Conservation (phyloP, 92 coral and sea anemone species). For the Galaxea fascicularis region DNA sequence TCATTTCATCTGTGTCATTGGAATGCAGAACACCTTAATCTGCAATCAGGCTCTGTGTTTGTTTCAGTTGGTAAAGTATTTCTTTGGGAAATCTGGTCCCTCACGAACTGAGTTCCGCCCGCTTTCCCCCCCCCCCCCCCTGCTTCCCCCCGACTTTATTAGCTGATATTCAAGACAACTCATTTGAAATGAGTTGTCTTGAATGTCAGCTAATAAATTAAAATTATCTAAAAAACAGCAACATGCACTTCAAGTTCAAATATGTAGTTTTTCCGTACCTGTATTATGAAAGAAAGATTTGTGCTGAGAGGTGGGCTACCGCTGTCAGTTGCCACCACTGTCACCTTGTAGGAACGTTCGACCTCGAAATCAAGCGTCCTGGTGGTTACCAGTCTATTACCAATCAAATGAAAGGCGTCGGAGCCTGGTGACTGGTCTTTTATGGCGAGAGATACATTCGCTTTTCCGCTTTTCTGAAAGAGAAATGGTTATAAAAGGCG, state of each 20-base stretch:
- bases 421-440: constrained; percentile 68
- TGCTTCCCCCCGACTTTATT: no score
- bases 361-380: constrained; percentile 76
- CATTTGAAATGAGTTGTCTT: no score
- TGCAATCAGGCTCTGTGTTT: no score
- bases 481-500: background rate
- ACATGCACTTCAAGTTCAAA: background rate
- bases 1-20: no score
- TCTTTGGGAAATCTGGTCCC: no score
- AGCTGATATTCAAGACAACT: no score
- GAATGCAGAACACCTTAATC: no score
- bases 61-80: no score
- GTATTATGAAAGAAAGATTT: constrained; percentile 55
- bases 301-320: constrained; percentile 82
- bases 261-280: constrained; percentile 51
- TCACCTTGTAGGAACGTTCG: constrained; percentile 68
- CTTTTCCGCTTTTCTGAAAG: constrained; percentile 58
- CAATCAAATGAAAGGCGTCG: constrained; percentile 66
- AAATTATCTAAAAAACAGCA: no score
- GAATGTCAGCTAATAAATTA: no score
- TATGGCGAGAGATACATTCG: constrained; percentile 59
- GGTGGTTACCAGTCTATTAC: constrained; percentile 70
- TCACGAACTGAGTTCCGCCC: no score
- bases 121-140: no score
- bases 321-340: constrained; percentile 79